phyloP scores from a whole-genome alignment of 64 coral and sea anemone genomes.

The Actinia equina region DNA sequence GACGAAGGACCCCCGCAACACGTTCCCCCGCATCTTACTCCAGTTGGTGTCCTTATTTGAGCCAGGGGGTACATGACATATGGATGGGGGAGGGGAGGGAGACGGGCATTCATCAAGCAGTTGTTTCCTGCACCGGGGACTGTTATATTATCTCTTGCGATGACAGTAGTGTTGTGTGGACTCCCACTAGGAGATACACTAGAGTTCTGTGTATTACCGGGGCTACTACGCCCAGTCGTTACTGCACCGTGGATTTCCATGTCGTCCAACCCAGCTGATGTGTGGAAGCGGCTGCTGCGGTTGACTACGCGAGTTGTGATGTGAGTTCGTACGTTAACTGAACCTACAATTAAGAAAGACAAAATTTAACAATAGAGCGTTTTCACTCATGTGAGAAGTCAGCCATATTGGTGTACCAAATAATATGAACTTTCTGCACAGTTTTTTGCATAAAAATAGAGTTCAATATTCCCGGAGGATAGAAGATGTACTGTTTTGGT shows the following conservation, averaged over 20 bases:
- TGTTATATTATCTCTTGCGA: conserved; percentile 68
- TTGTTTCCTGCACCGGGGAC: conserved; percentile 77
- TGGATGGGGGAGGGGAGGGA: conserved; percentile 92
- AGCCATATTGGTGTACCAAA: no score
- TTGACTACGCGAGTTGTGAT: conserved; percentile 86
- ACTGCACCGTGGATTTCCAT: conserved; percentile 47
- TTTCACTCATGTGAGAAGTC: no score
- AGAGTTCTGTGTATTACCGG: conserved; percentile 44
- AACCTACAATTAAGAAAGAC: conserved; percentile 30
- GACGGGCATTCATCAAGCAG: conserved; percentile 80
- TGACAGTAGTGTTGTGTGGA: conserved; percentile 48
- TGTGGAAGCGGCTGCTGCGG: conserved; percentile 97
- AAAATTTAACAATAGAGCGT: no score
- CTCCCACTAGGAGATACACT: conserved; percentile 86
- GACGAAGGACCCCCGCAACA: conserved; percentile 64
- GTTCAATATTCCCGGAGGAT: no score
- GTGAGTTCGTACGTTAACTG: conserved; percentile 92
- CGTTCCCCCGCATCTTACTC: conserved; percentile 63
- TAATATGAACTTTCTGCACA: no score
- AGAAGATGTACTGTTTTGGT: no score
- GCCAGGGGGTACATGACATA: conserved; percentile 67
- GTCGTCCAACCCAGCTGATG: conserved; percentile 92
- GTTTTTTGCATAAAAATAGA: no score
- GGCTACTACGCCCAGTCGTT: conserved; percentile 39
- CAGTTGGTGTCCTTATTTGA: conserved; percentile 77